A percentile compares a stretch with the other conserved stretches of the same genome.
phyloP scores from a whole-genome alignment of 2,113 vertebrate species.

The Oreochromis niloticus region DNA sequence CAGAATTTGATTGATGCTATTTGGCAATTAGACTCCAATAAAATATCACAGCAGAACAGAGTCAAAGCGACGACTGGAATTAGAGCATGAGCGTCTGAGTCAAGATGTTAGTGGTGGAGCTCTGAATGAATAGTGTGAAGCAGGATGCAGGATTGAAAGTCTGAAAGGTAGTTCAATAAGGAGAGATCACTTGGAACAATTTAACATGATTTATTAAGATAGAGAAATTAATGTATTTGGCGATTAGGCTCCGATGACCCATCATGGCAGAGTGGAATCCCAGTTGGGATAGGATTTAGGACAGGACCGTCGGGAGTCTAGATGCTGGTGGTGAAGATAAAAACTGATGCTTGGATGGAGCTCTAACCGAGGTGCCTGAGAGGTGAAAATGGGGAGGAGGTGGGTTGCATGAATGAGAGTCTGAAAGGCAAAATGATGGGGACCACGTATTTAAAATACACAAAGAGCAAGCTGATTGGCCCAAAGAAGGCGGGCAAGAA shows the following conservation, averaged over 20 bases:
- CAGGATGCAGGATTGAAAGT: not conserved
- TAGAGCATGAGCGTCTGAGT: not conserved
- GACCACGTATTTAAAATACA: not conserved
- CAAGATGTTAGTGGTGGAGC: not conserved
- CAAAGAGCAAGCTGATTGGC: not conserved
- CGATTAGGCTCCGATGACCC: not conserved
- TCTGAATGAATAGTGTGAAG: not conserved
- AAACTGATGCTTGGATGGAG: not conserved
- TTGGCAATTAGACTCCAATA: not conserved
- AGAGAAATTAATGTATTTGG: not conserved
- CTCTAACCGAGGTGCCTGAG: not conserved
- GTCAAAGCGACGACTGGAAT: not conserved
- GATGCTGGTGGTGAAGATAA: not conserved
- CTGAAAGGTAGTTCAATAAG: not conserved
- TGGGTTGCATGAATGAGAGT: not conserved
- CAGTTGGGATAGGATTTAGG: not conserved
- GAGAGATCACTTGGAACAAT: fast-evolving
- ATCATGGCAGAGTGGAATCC: not conserved
- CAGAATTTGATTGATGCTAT: not conserved
- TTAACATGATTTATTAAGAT: not conserved
- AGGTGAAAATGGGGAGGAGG: fast-evolving
- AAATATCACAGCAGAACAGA: not conserved
- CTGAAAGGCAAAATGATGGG: not conserved
- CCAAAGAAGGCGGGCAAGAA: not conserved
- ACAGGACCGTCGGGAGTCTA: not conserved